These are phyloP conservation scores for Poecilia gillii DNA, from an alignment of 2,797 vertebrate species.

Conservation along the genomic window DNA sequence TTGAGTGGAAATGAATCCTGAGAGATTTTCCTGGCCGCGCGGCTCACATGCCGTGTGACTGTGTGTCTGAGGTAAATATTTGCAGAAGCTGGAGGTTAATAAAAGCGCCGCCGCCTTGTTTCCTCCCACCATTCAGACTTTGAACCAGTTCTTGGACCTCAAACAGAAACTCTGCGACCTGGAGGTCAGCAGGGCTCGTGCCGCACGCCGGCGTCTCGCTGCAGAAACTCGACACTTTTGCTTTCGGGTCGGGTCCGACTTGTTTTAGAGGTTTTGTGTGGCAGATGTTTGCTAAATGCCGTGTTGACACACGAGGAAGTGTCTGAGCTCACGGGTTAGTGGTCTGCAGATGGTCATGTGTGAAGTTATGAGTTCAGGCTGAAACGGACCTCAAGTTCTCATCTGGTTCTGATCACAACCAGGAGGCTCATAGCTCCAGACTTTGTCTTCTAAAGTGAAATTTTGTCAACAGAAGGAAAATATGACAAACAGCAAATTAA, in stretches of 20 bases:
- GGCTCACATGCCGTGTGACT: not conserved
- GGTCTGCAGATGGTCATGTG: not conserved
- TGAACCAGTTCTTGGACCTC: not conserved
- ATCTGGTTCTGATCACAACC: not conserved
- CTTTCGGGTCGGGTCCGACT: not conserved
- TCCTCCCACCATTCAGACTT: not conserved
- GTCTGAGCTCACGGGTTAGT: not conserved
- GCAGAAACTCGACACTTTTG: not conserved
- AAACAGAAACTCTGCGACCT: not conserved
- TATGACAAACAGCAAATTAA: too few relatives aligned
- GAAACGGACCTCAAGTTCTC: not conserved
- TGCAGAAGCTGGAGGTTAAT: slow-evolving; percentile 8
- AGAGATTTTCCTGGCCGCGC: not conserved
- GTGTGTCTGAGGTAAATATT: not conserved
- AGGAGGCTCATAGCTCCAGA: not conserved
- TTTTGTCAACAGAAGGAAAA: not conserved
- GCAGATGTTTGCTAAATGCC: not conserved
- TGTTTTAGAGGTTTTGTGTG: not conserved
- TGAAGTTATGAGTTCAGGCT: not conserved
- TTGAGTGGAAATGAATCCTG: not conserved
- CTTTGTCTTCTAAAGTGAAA: not conserved
- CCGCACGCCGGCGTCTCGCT: not conserved
- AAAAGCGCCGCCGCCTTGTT: not conserved
- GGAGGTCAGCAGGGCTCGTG: not conserved
- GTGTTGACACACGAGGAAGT: not conserved